These are phyloP conservation scores for Gracilinanus agilis DNA, from an alignment of 2,113 vertebrate species.

Conservation along the genomic window DNA sequence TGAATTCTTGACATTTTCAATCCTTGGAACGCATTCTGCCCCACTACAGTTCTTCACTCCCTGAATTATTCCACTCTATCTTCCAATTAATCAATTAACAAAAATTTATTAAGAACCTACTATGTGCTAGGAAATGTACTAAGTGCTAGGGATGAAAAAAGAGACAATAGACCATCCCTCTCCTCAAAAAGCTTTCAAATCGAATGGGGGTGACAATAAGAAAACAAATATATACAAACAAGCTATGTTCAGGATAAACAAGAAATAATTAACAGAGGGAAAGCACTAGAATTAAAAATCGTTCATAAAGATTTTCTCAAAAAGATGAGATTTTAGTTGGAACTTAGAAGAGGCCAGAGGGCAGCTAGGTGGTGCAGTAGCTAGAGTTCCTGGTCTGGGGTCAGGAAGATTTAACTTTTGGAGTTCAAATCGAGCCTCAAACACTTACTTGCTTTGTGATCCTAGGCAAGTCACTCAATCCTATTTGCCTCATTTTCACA, in stretches of 20 bases:
- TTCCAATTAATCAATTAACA: not conserved
- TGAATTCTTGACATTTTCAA: not conserved
- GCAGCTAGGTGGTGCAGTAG: too few species aligned
- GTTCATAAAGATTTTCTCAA: not conserved
- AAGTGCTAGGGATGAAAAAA: not conserved
- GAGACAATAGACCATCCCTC: not conserved
- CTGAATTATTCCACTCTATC: not conserved
- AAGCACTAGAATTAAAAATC: not conserved
- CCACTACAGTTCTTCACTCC: not conserved
- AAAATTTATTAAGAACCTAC: not conserved
- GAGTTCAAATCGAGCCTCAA: too few species aligned
- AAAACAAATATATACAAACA: not conserved
- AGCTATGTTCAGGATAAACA: not conserved
- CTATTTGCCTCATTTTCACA: too few species aligned
- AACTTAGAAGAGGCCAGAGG: too few species aligned
- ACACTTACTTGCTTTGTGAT: too few species aligned
- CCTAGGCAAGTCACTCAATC: too few species aligned
- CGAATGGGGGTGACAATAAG: not conserved
- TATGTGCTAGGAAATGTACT: not conserved
- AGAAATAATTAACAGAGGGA: not conserved
- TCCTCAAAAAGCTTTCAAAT: not conserved
- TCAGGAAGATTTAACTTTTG: too few species aligned
- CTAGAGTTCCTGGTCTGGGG: too few species aligned
- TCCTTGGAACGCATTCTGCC: not conserved
- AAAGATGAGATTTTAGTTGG: not conserved